phyloP scores from a whole-genome alignment of 2,797 vertebrate species.

The Sparidentex hasta region DNA sequence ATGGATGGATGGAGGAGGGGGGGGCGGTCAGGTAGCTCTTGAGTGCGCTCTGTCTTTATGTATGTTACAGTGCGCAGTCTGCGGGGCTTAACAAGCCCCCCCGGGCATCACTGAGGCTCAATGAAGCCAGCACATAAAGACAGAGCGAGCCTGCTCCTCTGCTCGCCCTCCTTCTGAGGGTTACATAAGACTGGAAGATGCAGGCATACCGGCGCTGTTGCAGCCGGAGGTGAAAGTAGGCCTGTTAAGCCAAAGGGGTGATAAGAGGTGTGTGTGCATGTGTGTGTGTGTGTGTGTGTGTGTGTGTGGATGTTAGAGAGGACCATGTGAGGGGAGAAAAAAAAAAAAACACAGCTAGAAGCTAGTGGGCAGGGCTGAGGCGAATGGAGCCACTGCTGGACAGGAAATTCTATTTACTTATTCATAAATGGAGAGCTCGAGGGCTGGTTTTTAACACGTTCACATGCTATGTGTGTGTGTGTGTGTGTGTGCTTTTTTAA shows the following conservation, averaged over 20 bases:
- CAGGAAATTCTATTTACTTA: conserved; percentile 69
- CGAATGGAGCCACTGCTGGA: conserved; percentile 57
- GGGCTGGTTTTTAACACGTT: conserved; percentile 51
- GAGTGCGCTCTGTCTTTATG: conserved; percentile 69
- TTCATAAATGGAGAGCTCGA: conserved; percentile 61
- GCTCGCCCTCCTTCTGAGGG: conserved; percentile 65
- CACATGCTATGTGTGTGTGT: conserved; percentile 6
- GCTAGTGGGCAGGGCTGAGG: conserved; percentile 47
- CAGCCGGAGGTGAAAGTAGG: conserved; percentile 71
- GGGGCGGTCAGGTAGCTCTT: conserved; percentile 55
- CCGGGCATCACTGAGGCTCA: conserved; percentile 74
- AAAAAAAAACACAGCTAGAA: conserved; percentile 30
- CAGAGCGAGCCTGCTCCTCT: conserved; percentile 60
- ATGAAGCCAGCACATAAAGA: conserved; percentile 74
- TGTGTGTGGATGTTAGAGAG: conserved; percentile 15
- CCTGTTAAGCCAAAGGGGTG: conserved; percentile 59
- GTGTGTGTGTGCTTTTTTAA: not conserved
- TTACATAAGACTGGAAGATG: conserved; percentile 77
- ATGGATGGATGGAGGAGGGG: conserved; percentile 31
- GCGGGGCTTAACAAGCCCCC: conserved; percentile 69
- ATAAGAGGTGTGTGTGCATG: conserved; percentile 44
- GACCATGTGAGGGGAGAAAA: conserved; percentile 23
- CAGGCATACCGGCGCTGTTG: conserved; percentile 52
- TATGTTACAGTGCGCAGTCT: conserved; percentile 72
- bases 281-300: conserved; percentile 18